A percentile compares a stretch with the other conserved stretches of the same genome.
Conservation (phyloP, 2,797 vertebrate species). For the Sebastes jordani region DNA sequence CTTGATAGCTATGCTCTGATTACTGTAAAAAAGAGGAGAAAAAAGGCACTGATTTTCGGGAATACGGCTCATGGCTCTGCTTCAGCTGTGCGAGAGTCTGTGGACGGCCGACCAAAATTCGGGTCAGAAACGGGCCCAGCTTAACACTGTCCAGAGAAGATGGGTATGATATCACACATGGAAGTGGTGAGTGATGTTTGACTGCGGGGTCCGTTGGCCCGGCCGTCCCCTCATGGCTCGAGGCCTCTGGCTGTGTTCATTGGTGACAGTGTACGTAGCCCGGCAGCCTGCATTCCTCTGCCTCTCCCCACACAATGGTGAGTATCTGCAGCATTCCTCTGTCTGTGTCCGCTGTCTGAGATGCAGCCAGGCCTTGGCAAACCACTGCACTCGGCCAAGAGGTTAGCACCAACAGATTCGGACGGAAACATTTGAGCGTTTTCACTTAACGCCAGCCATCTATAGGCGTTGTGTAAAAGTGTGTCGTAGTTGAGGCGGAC, state of each 20-base stretch:
- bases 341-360: conserved; percentile 79
- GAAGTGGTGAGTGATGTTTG: conserved; percentile 37
- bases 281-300: conserved; percentile 79
- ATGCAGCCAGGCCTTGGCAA: conserved; percentile 64
- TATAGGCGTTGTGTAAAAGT: background rate
- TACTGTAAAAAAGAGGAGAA: no score
- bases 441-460: conserved; percentile 7
- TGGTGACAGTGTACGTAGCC: conserved; percentile 72
- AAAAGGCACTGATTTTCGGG: no score
- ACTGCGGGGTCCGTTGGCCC: conserved; percentile 40
- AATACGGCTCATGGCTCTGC: no score
- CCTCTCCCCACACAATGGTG: conserved; percentile 78
- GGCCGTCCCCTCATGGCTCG: conserved; percentile 52
- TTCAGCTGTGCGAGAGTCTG: no score
- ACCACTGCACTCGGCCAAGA: conserved; percentile 33
- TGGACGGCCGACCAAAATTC: no score
- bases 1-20: no score
- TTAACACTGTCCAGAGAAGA: conserved; percentile 15
- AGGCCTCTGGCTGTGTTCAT: conserved; percentile 78
- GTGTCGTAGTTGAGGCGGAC: background rate
- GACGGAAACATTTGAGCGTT: conserved; percentile 13
- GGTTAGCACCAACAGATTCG: conserved; percentile 33
- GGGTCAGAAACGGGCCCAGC: no score
- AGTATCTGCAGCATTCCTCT: conserved; percentile 81
- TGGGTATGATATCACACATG: conserved; percentile 52